Evolutionary conservation across 2,113 vertebrate species (phyloP).

Genomic region (Mesitornis unicolor): DNA sequence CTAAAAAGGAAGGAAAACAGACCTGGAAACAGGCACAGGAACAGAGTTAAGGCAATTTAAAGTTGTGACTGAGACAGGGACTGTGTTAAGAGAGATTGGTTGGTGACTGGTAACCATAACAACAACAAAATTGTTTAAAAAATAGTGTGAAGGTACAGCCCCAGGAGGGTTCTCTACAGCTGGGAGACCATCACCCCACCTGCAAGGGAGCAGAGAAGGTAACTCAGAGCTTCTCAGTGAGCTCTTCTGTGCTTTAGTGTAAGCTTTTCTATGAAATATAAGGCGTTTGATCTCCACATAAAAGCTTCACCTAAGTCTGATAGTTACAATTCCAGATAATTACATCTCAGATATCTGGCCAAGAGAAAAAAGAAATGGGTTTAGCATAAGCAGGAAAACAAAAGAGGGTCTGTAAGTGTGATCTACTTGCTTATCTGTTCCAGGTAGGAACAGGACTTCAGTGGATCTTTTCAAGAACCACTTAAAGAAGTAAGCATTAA

Average conservation of each 20-base stretch:
- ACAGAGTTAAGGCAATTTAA: neutral
- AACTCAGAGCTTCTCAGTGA: neutral
- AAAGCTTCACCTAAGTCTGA: slow-evolving; percentile 17
- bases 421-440: neutral
- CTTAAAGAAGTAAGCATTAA: slow-evolving; percentile 42
- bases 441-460: slow-evolving; percentile 4
- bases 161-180: neutral
- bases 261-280: neutral
- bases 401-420: neutral
- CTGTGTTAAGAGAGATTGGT: neutral
- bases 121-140: neutral
- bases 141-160: neutral
- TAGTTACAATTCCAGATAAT: neutral
- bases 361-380: neutral
- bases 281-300: slow-evolving; percentile 12
- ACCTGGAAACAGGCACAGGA: neutral
- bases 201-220: neutral
- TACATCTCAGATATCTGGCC: neutral
- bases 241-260: neutral
- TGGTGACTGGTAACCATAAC: neutral
- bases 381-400: slow-evolving; percentile 27
- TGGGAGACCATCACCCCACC: neutral
- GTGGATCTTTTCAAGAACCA: slow-evolving; percentile 32
- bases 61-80: neutral
- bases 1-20: neutral